These are phyloP conservation scores for Sclerodermus sp. DNA, from an alignment of 2,888 invertebrate genomes.

Conservation along the genomic window DNA sequence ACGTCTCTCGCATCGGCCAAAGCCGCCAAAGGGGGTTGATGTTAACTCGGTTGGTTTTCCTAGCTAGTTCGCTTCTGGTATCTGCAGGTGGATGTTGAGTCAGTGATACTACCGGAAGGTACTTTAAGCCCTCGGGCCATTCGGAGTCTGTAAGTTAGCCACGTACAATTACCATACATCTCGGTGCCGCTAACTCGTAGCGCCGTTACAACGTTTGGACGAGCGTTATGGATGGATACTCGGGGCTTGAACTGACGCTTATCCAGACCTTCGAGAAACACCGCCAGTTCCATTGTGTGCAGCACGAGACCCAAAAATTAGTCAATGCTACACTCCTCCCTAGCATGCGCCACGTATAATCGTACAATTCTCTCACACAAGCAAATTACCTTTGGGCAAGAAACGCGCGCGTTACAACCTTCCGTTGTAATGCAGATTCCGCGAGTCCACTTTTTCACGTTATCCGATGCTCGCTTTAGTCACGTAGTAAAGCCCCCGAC, in stretches of 20 bases:
- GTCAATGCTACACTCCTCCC: too few relatives aligned
- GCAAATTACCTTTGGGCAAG: too few relatives aligned
- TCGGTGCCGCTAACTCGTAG: constrained; percentile 31
- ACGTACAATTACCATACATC: constrained; percentile 52
- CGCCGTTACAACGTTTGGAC: constrained; percentile 42
- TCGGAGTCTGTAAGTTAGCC: constrained; percentile 49
- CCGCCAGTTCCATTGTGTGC: constrained; percentile 4
- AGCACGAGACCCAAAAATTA: too few relatives aligned
- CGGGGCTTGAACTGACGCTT: constrained; percentile 25
- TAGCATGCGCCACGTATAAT: too few relatives aligned
- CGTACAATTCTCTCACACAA: too few relatives aligned
- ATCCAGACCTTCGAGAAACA: constrained; percentile 20
- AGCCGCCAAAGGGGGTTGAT: constrained; percentile 16
- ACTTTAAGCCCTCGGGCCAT: constrained; percentile 46
- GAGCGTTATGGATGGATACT: constrained; percentile 44
- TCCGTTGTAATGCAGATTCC: too few relatives aligned
- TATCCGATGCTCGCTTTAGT: too few relatives aligned
- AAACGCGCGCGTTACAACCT: too few relatives aligned
- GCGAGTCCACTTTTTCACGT: too few relatives aligned
- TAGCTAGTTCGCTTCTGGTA: constrained; percentile 30
- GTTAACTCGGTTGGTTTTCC: constrained; percentile 36
- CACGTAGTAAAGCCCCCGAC: too few relatives aligned
- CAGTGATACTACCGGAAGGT: constrained; percentile 46
- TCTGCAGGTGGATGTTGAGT: constrained; percentile 37
- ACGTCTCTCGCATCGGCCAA: constrained; percentile 27